These are phyloP conservation scores for Rhopalosiphum padi DNA, from an alignment of 1,140 invertebrate species.

Conservation along the genomic window DNA sequence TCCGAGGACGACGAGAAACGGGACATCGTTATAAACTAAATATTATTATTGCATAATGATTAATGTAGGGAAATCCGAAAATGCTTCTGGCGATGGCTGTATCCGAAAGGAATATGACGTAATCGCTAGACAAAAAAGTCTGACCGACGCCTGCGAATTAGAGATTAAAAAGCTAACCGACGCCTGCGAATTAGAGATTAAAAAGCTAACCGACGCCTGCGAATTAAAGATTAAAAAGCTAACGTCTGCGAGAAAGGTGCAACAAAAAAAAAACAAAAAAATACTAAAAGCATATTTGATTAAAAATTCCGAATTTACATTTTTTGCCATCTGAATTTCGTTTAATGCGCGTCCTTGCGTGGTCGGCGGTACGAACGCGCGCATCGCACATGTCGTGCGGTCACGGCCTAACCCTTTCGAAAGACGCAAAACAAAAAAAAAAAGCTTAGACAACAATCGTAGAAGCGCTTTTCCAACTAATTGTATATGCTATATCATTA, in stretches of 20 bases:
- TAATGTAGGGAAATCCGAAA: background rate
- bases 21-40: background rate
- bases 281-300: too few species aligned
- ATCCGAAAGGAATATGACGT: background rate
- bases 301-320: too few species aligned
- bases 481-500: too few species aligned
- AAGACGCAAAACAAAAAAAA: background rate
- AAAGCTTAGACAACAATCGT: background rate
- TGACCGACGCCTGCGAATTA: background rate
- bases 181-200: too few species aligned
- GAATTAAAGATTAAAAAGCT: too few species aligned
- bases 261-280: background rate
- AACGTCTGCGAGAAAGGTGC: too few species aligned
- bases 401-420: constrained; percentile 10
- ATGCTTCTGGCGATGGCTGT: background rate
- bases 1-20: constrained; percentile 1
- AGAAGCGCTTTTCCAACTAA: background rate
- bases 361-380: background rate
- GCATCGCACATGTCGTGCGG: background rate
- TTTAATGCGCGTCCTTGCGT: background rate
- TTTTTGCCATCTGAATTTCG: background rate
- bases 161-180: too few species aligned
- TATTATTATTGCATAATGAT: background rate
- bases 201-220: background rate
- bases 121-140: background rate